A percentile compares a stretch with the other conserved stretches of the same genome.
Evolutionary conservation across 2,113 vertebrate species (phyloP).

Genomic region (Xerus inauris): DNA sequence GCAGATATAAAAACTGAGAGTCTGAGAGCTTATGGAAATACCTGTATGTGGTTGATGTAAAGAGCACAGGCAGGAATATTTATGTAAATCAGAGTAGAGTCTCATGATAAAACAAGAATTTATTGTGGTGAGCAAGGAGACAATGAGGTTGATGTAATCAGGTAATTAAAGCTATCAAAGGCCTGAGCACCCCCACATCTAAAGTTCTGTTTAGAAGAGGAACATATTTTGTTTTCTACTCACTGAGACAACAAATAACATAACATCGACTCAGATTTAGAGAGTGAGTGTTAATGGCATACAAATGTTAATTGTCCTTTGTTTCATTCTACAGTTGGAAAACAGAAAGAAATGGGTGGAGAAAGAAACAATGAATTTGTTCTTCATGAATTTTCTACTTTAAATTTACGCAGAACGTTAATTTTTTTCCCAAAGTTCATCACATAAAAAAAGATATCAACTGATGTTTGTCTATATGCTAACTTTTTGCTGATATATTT

Average conservation of each 20-base stretch:
- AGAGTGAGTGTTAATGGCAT: background rate
- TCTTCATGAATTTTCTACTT: background rate
- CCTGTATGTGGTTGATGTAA: background rate
- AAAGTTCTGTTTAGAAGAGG: background rate
- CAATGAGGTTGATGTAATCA: background rate
- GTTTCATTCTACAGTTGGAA: slow-evolving; percentile 30
- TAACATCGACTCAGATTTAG: background rate
- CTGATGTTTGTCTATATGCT: background rate
- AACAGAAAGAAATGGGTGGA: background rate
- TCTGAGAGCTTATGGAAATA: background rate
- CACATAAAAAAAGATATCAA: background rate
- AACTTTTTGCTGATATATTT: background rate
- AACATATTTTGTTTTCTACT: background rate
- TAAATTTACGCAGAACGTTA: background rate
- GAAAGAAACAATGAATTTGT: background rate
- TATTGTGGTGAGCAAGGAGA: background rate
- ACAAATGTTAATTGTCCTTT: background rate
- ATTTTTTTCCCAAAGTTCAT: background rate
- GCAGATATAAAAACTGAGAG: background rate
- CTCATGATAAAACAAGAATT: background rate
- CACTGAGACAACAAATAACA: background rate
- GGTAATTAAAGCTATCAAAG: background rate
- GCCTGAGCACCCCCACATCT: background rate
- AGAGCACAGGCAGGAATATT: background rate
- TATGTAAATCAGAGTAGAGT: background rate